Evolutionary conservation across 2,113 vertebrate genomes (phyloP).

Genomic region (Onychorhynchus coronatus): DNA sequence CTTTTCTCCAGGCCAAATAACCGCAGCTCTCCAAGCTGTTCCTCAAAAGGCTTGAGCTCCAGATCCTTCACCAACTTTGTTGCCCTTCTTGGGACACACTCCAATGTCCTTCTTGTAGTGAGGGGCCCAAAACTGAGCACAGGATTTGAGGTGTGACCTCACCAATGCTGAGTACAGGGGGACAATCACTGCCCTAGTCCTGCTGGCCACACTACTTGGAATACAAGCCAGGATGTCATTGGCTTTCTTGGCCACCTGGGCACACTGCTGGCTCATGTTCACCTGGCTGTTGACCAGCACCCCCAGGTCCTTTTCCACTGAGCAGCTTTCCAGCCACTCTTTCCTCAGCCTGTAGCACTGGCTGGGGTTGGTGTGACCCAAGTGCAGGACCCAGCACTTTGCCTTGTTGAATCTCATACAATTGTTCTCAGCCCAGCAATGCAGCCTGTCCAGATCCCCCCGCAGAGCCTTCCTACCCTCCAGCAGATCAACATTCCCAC

Average conservation of each 20-base stretch:
- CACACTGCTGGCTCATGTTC: not conserved
- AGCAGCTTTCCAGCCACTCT: not conserved
- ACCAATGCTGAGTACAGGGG: accelerated
- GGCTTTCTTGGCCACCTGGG: not conserved
- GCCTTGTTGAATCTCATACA: not conserved
- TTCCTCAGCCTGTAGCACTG: not conserved
- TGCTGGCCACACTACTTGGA: not conserved
- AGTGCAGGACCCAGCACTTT: not conserved
- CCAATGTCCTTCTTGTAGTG: not conserved
- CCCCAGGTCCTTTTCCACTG: not conserved
- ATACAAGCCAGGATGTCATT: not conserved
- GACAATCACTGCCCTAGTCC: not conserved
- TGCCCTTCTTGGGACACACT: accelerated
- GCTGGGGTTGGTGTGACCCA: accelerated
- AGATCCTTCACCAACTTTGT: not conserved
- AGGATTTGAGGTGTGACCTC: accelerated
- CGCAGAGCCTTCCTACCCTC: not conserved
- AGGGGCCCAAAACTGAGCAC: not conserved
- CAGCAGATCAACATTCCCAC: not conserved
- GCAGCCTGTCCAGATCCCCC: not conserved
- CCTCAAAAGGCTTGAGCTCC: not conserved
- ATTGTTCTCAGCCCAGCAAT: not conserved
- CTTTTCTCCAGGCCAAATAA: not conserved
- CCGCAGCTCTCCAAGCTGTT: not conserved
- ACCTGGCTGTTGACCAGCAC: not conserved